Evolutionary conservation across 2,797 vertebrate species (phyloP), one percentile per base, ranked within the genome.

Genomic region (Hypotaenidia philippensis): DNA sequence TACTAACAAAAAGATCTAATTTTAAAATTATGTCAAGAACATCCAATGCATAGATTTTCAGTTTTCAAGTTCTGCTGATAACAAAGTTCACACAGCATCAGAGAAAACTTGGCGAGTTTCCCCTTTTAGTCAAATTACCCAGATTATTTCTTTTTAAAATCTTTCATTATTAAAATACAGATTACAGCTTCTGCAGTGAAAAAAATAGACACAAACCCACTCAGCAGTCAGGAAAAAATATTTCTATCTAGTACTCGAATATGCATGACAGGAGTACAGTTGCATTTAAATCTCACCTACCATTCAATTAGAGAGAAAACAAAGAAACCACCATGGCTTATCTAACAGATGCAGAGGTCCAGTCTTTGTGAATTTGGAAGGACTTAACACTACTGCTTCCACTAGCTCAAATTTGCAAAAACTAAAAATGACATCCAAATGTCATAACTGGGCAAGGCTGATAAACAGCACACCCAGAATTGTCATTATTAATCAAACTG

Each of bases 371-470:
- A 59, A 40, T 61, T 11, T 82, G 55, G 77, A 82, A 90, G 61
- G 63, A 60, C 17, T 75, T 75, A 82, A 78, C 49, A 23, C 14
- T 23, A 69, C n/a, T 3, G 1, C 15, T 68, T 68, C 34, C 57
- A 27, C 80, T 36, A 19, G 34, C 59, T 70, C 11, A 52, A 32
- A 56, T 84, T 70, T 60, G 15, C 53, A 38, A 77, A 94, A 90
- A 94, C 82, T 80, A 82, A 74, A 95, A 94, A 52, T 80, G 83
- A 79, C 86, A 83, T 38, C 71, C 52, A 74, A 64, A 80, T 50
- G 25, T 80, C 83, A 57, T 60, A 83, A 66, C 47, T 85, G 75
- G 70, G 64, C 32, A 87, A 79, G 29, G 47, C 59, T 76, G 52
- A 89, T 49, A 50, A 89, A n/a, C 22, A 80, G 56, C 60, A 74